Evolutionary conservation across 2,113 vertebrate genomes (phyloP).

Genomic region (Caranx ignobilis): DNA sequence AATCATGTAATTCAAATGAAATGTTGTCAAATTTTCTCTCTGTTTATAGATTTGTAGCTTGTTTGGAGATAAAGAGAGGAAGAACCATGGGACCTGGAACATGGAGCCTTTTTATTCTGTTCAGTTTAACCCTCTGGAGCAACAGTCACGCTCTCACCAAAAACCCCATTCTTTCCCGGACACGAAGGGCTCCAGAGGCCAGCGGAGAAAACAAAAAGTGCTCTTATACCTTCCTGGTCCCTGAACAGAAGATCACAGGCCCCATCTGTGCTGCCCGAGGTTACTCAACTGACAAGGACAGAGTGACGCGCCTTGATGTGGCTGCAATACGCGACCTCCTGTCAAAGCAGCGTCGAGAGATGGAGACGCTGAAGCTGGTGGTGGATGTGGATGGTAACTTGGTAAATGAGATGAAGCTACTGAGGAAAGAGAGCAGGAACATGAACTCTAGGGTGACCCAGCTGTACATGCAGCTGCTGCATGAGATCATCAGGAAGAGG

Average conservation of each 20-base stretch:
- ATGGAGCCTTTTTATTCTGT: slow-evolving; percentile 75
- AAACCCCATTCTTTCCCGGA: slow-evolving; percentile 75
- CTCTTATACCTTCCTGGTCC: slow-evolving; percentile 97
- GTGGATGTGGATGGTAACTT: slow-evolving; percentile 97
- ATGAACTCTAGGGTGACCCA: slow-evolving; percentile 99
- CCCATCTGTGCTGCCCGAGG: slow-evolving; percentile 93
- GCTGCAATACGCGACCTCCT: slow-evolving; percentile 93
- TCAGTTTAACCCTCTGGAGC: slow-evolving; percentile 70
- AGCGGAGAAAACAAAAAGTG: slow-evolving; percentile 89
- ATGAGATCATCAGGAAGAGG: slow-evolving; percentile 97
- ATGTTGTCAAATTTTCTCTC: slow-evolving; percentile 5
- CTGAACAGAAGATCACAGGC: slow-evolving; percentile 97
- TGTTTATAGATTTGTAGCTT: slow-evolving; percentile 55
- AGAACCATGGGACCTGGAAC: slow-evolving; percentile 71
- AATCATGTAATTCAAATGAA: slow-evolving; percentile 4
- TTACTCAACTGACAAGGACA: slow-evolving; percentile 85
- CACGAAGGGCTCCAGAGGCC: slow-evolving; percentile 84
- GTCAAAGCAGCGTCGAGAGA: slow-evolving; percentile 92
- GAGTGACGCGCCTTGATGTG: slow-evolving; percentile 94
- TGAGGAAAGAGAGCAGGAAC: slow-evolving; percentile 98
- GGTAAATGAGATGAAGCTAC: slow-evolving; percentile 96
- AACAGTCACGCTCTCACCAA: slow-evolving; percentile 63
- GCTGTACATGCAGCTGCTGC: slow-evolving; percentile 98
- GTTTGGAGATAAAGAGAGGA: slow-evolving; percentile 48
- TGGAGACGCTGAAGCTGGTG: slow-evolving; percentile 92